phyloP scores from a whole-genome alignment of 2,113 vertebrate genomes.

The Ophthalmolycus amberensis region DNA sequence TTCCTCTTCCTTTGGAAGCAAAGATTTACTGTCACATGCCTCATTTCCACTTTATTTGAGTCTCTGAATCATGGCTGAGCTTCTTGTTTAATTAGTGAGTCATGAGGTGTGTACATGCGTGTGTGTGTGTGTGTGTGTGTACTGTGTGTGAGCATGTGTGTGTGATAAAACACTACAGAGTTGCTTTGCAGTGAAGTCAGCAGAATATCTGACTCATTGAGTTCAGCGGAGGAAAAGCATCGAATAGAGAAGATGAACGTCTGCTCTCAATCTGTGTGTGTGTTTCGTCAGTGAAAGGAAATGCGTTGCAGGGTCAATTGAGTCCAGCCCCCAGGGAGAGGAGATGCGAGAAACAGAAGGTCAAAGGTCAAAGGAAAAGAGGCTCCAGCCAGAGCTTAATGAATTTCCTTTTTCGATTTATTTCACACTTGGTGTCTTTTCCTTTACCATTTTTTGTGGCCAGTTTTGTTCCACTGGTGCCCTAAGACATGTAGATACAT shows the following conservation, averaged over 20 bases:
- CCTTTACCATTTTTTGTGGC: neutral
- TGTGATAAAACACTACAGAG: neutral
- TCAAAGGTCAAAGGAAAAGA: constrained; percentile 31
- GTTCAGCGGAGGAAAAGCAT: constrained; percentile 4
- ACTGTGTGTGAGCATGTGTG: constrained; percentile 7
- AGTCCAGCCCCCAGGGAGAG: constrained; percentile 5
- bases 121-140: constrained; percentile 12
- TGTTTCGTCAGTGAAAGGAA: neutral
- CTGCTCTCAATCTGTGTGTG: neutral
- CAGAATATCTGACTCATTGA: constrained; percentile 47
- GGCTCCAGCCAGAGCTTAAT: neutral
- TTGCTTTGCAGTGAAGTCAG: constrained; percentile 17
- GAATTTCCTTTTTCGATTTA: neutral
- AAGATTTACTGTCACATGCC: neutral
- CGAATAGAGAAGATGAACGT: constrained; percentile 7
- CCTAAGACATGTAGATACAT: neutral
- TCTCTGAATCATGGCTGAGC: constrained; percentile 37
- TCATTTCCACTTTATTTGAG: constrained; percentile 3
- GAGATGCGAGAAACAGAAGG: constrained; percentile 24
- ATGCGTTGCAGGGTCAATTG: constrained; percentile 19
- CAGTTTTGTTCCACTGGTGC: neutral
- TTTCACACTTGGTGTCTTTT: constrained; percentile 11
- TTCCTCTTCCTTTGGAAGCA: neutral
- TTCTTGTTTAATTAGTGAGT: constrained; percentile 49
- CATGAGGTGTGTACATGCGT: constrained; percentile 12